Conservation (phyloP, 2,888 invertebrate species). For the Eristalis tenax region DNA sequence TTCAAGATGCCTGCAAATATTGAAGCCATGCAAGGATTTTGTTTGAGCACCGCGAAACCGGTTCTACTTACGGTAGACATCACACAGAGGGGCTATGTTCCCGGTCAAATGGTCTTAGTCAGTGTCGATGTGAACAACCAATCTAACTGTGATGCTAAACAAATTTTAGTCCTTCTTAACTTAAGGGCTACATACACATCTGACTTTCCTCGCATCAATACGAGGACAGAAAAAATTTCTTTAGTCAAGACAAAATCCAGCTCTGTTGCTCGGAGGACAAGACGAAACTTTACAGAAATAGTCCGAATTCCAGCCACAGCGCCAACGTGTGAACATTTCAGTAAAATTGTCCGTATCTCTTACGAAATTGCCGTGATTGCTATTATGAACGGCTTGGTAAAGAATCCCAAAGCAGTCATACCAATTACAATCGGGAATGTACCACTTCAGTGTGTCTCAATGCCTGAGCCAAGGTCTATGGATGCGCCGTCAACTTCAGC, state of each 20-base stretch:
- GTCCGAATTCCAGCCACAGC: constrained; percentile 79
- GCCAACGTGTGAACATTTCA: constrained; percentile 78
- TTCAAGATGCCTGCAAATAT: constrained; percentile 75
- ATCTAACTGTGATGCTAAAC: constrained; percentile 82
- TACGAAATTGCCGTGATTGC: constrained; percentile 79
- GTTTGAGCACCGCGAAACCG: constrained; percentile 75
- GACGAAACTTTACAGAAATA: constrained; percentile 75
- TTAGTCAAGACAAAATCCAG: constrained; percentile 76
- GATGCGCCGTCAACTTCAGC: constrained; percentile 77
- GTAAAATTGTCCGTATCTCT: constrained; percentile 78
- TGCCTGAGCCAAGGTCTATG: constrained; percentile 13
- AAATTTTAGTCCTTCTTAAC: constrained; percentile 80
- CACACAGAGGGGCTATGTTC: constrained; percentile 79
- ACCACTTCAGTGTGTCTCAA: constrained; percentile 74
- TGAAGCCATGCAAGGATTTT: constrained; percentile 77
- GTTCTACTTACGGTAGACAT: constrained; percentile 76
- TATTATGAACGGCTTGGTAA: constrained; percentile 76
- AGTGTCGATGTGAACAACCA: constrained; percentile 83
- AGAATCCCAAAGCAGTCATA: constrained; percentile 76
- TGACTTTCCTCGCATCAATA: constrained; percentile 76
- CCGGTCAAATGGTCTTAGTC: constrained; percentile 78
- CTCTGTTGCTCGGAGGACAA: constrained; percentile 73
- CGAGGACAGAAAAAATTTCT: constrained; percentile 76
- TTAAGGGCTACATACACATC: constrained; percentile 80
- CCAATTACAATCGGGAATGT: constrained; percentile 80